These are phyloP conservation scores for Drosophila willistoni DNA, from an alignment of 1,140 invertebrate species.

Conservation along the genomic window DNA sequence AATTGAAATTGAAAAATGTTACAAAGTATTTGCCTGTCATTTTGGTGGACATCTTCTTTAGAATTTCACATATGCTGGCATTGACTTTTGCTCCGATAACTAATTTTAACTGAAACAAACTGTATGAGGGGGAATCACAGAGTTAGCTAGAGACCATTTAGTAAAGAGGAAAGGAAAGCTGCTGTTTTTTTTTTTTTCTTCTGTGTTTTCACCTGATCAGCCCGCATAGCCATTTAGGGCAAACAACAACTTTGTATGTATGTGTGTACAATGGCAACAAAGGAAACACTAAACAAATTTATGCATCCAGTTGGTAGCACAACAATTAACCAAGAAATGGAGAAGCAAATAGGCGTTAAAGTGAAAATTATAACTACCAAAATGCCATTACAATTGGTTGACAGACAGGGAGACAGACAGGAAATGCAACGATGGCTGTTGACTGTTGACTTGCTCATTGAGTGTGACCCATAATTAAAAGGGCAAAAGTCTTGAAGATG, in stretches of 20 bases:
- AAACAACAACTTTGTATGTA: conserved; percentile 36
- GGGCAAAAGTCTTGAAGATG: conserved; percentile 39
- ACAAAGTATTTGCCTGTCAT: not conserved
- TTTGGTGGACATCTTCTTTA: not conserved
- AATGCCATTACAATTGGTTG: conserved; percentile 43
- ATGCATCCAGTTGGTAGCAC: conserved; percentile 70
- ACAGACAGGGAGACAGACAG: conserved; percentile 34
- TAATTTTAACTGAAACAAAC: conserved; percentile 1
- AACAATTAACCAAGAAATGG: conserved; percentile 71
- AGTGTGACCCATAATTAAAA: conserved; percentile 76
- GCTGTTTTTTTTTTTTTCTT: conserved; percentile 35
- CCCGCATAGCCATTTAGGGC: conserved; percentile 75
- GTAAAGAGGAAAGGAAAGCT: conserved; percentile 21
- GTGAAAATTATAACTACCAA: conserved; percentile 56
- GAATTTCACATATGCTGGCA: conserved; percentile 28
- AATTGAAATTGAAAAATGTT: not conserved
- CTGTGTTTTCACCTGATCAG: conserved; percentile 73
- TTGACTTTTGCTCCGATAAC: conserved; percentile 16
- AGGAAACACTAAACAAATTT: conserved; percentile 57
- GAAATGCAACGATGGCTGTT: conserved; percentile 63
- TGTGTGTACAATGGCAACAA: conserved; percentile 34
- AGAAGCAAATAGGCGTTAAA: conserved; percentile 72
- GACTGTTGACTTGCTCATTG: conserved; percentile 50
- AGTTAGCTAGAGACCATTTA: not conserved
- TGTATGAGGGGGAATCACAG: not conserved